Evolutionary conservation across 2,797 vertebrate genomes (phyloP).

Genomic region (Anguilla megastoma): DNA sequence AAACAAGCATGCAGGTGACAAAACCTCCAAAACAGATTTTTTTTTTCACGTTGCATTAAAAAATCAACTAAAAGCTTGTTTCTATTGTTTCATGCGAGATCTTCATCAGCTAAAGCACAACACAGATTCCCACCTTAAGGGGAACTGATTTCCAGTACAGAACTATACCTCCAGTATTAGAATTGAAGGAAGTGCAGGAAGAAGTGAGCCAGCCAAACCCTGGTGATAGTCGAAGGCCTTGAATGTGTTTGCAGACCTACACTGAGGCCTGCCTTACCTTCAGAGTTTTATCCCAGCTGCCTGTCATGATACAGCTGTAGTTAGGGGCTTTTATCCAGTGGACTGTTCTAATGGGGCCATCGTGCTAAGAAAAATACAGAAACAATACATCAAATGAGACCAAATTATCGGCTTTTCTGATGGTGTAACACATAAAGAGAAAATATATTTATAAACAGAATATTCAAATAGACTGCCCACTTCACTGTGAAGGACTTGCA

Average conservation of each 20-base stretch:
- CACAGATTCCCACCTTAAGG: not conserved
- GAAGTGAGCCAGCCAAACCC: not conserved
- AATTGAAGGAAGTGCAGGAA: not conserved
- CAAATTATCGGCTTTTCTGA: not conserved
- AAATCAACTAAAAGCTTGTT: not conserved
- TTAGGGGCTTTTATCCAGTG: slow-evolving; percentile 99
- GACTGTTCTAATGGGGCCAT: slow-evolving; percentile 92
- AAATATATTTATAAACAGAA: not conserved
- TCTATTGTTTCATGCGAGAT: not conserved
- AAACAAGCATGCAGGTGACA: not conserved
- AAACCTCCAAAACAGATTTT: not conserved
- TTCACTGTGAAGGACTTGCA: not conserved
- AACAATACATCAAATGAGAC: not conserved
- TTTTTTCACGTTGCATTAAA: not conserved
- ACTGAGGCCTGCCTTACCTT: slow-evolving; percentile 73
- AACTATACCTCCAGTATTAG: not conserved
- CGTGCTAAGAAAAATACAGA: slow-evolving; percentile 76
- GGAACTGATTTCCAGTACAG: not conserved
- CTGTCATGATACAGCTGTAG: slow-evolving; percentile 97
- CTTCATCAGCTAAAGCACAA: not conserved
- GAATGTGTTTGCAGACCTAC: not conserved
- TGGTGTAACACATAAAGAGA: not conserved
- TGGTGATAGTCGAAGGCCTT: not conserved
- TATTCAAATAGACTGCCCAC: not conserved
- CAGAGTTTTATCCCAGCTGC: slow-evolving; percentile 97